Evolutionary conservation across 2,113 vertebrate genomes (phyloP), one percentile per base, ranked within the genome.

Genomic region (Chaetura pelagica): DNA sequence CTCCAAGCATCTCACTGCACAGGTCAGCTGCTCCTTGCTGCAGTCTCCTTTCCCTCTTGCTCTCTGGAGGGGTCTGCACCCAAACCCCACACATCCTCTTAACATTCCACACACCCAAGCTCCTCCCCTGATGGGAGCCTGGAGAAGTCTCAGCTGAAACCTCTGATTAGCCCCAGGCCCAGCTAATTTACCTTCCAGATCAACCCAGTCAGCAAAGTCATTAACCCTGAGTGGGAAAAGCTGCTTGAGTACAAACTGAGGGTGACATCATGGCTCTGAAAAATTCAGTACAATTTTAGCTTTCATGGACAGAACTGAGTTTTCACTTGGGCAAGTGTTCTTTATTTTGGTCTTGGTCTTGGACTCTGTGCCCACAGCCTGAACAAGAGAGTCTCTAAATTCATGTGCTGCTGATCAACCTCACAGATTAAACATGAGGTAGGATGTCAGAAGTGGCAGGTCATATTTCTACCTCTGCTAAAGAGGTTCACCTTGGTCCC

Each of bases 31-130:
- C 13, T 78, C 52, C 15, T 42, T 12, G 6, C 6, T 59, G 10
- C 1, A n/a, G 3, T 3, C 3, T 34, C 18, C 38, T 26, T 83
- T 30, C 26, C 35, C 8, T 1, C 10, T 13, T 2, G 0, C 9
- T 32, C 19, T 27, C 42, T 52, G 5, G 13, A 76, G 12, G 0
- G 2, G 0, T 6, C 72, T 54, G 0, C 40, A 30, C 9, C 18
- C 44, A 62, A 46, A 66, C 5, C 21, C 16, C 15, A 62, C 26
- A 10, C 12, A 40, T 3, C 4, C 9, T 6, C 13, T 9, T 27
- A 27, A 29, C 32, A 38, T 6, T 42, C 15, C 64, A 55, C 7
- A 10, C 12, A 18, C 40, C 29, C 13, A 6, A 54, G 57, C 57
- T 68, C 46, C 35, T 48, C 24, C 59, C 29, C 21, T 66, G 63